Base-by-base conservation (phyloP, 2,113 vertebrate genomes). In the Eidolon helvum region DNA sequence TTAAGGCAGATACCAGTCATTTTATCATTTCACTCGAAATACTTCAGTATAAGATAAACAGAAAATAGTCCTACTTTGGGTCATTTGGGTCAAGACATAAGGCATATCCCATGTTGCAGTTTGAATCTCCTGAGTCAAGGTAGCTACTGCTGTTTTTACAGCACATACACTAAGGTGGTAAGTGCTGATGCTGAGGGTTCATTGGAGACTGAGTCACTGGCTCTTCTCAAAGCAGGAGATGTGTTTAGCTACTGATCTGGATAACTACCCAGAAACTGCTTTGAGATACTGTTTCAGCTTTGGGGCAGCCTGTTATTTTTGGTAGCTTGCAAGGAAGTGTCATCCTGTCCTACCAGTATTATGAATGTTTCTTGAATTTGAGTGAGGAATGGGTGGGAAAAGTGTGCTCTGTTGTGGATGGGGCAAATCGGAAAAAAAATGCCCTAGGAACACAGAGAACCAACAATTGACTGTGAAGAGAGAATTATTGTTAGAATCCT, bases 21-120 rank as follows among this genome's bases (percentile, higher is more conserved):
- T 69, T 83, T 93, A 65, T 90, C 72, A 80, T 91, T 96, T 94
- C 40, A 75, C 79, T 85, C 92, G 40, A 96, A 95, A 88, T 79
- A 80, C 4, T 35, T 75, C 12, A 63, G 35, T 66, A 5, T 85
- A 88, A 91, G 11, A 18, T 82, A 30, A 86, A n/a, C 28, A 35
- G 48, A 33, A 85, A 79, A 50, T 79, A 28, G 16, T 68, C n/a
- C 30, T 79, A 45, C 53, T 82, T 35, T n/a, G 61, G 38, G 21
- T 92, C n/a, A 74, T 83, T 89, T 75, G 65, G 59, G 61, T 71
- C 10, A 59, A 74, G 40, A 21, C 28, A 22, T 57, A 55, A 26
- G 28, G 6, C 24, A 21, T 65, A 38, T 75, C 43, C 43, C 66
- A 65, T 57, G 24, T 77, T 71, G 35, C 14, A 65, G 48, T 89